Evolutionary conservation across 2,888 invertebrate species (phyloP), one percentile per base, ranked within the genome.

Genomic region (Oscheius sp.): DNA sequence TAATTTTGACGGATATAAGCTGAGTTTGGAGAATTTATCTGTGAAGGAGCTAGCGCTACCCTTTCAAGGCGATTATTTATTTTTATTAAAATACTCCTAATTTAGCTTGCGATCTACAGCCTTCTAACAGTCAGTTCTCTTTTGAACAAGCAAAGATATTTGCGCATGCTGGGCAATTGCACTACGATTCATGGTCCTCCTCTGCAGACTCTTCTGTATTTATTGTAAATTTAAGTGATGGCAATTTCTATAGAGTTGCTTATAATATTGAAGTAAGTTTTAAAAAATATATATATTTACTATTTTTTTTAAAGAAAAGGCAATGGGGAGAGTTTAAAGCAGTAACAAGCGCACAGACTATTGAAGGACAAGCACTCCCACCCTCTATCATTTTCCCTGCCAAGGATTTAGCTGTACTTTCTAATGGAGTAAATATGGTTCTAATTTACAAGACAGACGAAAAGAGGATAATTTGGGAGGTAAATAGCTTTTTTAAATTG

Each of bases 1-100:
- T 10, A 71, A 72, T 1, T 78, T 78, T 34, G 75, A 78, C 3
- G 72, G 74, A 0, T 78, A 78, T 69, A 78, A 78, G 65, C 69
- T 77, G 8, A 67, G 70, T 1, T 64, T 77, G 63, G 70, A 77
- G 17, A n/a, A 23, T 10, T 27, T 69, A 46, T 33, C 69, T 23
- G 27, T 69, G 12, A 64, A 69, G 17, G 64, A 63, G 23, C 29
- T 61, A 1, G 6, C 39, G 1, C 39, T 68, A n/a, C 29, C 29
- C 15, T 6, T 48, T 37, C 39, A 39, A 68, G 34, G 68, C 61
- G 23, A 25, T 4, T 33, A 42, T 6, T 20, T 25, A 5, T 5
- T 50, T 37, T 52, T 37, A 33, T 2, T 3, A 8, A 39, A 17
- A 20, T 17, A 20, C 5, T 0, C 37, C 12, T 23, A 2, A 64